These are phyloP conservation scores for Struthidea cinerea DNA, from an alignment of 2,113 vertebrate species.

Conservation along the genomic window DNA sequence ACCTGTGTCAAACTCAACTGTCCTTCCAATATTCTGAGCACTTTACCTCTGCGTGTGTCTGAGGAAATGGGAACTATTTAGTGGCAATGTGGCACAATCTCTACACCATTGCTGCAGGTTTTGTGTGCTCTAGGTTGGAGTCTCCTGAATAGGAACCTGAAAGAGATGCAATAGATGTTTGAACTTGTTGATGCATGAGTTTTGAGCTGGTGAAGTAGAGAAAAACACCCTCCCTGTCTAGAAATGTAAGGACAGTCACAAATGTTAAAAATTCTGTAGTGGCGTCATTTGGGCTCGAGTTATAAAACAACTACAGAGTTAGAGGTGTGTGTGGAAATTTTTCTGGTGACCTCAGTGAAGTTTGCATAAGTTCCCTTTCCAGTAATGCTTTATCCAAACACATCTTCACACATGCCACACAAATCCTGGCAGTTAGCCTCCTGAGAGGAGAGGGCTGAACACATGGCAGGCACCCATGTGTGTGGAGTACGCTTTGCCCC, in stretches of 20 bases:
- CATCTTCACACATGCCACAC: neutral
- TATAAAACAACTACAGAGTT: neutral
- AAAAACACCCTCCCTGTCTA: neutral
- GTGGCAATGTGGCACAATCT: neutral
- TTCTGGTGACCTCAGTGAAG: neutral
- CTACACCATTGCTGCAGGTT: neutral
- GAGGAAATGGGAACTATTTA: neutral
- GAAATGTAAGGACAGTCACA: neutral
- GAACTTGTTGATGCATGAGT: neutral
- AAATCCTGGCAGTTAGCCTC: neutral
- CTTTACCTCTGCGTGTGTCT: neutral
- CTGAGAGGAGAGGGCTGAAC: neutral
- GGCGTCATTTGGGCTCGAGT: rapidly evolving
- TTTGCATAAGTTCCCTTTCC: neutral
- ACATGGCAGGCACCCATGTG: neutral
- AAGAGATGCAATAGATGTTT: neutral
- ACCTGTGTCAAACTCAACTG: neutral
- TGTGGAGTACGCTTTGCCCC: neutral
- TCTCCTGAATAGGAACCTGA: neutral
- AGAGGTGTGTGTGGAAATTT: neutral
- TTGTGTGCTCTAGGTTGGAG: neutral
- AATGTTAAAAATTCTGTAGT: neutral
- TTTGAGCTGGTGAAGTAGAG: neutral
- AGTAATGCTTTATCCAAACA: neutral
- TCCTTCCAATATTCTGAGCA: neutral